Evolutionary conservation across 2,113 vertebrate species (phyloP).

Genomic region (Grammomys dolichurus): DNA sequence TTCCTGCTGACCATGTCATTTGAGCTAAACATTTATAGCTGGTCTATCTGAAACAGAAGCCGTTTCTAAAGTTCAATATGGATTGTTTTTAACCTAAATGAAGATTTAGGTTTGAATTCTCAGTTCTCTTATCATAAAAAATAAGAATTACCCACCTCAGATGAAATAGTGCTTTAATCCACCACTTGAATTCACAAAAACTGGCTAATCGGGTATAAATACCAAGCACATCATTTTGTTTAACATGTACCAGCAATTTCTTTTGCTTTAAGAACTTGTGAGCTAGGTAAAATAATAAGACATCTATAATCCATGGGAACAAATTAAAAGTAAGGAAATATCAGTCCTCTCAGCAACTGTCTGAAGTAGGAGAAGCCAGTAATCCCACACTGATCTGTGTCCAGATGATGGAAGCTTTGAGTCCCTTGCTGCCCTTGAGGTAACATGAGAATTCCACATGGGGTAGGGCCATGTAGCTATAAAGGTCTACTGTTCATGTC

Average conservation of each 20-base stretch:
- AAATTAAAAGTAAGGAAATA: slow-evolving; percentile 41
- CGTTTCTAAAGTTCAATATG: slow-evolving; percentile 22
- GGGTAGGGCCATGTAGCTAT: background rate
- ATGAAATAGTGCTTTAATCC: slow-evolving; percentile 51
- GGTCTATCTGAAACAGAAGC: slow-evolving; percentile 28
- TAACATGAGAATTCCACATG: background rate
- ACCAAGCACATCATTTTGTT: background rate
- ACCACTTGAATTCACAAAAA: slow-evolving; percentile 55
- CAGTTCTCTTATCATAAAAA: background rate
- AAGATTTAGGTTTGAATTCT: slow-evolving; percentile 57
- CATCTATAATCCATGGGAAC: slow-evolving; percentile 48
- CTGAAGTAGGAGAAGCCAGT: background rate
- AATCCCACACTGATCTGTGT: slow-evolving; percentile 50
- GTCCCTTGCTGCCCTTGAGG: background rate
- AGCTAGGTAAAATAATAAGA: slow-evolving; percentile 53
- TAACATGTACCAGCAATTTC: slow-evolving; percentile 15
- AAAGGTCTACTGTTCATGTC: background rate
- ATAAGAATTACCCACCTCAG: slow-evolving; percentile 31
- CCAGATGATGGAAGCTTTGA: slow-evolving; percentile 43
- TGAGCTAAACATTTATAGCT: slow-evolving; percentile 51
- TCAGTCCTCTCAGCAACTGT: slow-evolving; percentile 31
- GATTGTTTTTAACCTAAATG: slow-evolving; percentile 41
- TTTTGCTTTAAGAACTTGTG: slow-evolving; percentile 47
- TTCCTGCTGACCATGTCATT: background rate
- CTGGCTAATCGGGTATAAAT: slow-evolving; percentile 52